Evolutionary conservation across 1,140 invertebrate species (phyloP).

Genomic region (Drosophila trapezifrons): DNA sequence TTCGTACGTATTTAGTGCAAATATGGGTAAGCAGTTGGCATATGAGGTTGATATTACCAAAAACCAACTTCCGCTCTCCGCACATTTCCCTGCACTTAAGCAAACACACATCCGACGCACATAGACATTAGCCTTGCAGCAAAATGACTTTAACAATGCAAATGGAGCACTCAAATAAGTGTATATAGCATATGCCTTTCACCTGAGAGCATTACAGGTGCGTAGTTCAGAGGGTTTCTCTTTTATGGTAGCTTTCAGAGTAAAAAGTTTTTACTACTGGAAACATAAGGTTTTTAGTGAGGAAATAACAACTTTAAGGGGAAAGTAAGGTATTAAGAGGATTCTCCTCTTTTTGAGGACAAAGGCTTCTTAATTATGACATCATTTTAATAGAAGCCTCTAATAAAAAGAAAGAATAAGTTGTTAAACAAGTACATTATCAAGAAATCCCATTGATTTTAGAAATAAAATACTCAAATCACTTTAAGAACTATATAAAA

Average conservation of each 20-base stretch:
- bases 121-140: constrained; percentile 10
- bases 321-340: neutral
- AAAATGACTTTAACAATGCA: constrained; percentile 40
- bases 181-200: neutral
- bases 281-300: neutral
- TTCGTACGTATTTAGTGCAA: constrained; percentile 24
- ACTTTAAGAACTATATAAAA: no score
- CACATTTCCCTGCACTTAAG: constrained; percentile 37
- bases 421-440: neutral
- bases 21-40: constrained; percentile 40
- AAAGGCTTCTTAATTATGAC: neutral
- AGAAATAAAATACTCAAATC: neutral
- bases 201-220: neutral
- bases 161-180: constrained; percentile 31
- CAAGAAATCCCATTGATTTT: neutral
- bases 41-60: constrained; percentile 47
- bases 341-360: neutral
- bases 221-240: neutral
- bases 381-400: neutral
- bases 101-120: constrained; percentile 20
- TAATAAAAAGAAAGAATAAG: neutral
- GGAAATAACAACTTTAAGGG: neutral
- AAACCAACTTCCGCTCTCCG: constrained; percentile 27
- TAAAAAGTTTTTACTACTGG: neutral
- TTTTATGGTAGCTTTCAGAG: no score